These are phyloP conservation scores for Hirtodrosophila duncani DNA, from an alignment of 2,888 invertebrate genomes.

Conservation along the genomic window DNA sequence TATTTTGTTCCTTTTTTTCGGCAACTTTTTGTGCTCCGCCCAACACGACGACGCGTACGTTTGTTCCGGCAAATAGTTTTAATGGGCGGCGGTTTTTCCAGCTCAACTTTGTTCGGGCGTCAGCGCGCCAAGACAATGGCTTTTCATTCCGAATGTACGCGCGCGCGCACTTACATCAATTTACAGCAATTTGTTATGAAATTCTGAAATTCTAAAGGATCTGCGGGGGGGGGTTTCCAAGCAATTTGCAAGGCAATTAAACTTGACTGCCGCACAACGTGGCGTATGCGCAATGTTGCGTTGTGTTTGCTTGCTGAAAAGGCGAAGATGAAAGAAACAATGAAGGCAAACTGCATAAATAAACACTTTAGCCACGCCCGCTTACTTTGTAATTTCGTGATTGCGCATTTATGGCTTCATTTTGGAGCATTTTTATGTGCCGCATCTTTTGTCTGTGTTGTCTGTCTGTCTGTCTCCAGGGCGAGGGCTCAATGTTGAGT, in stretches of 20 bases:
- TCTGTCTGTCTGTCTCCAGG: background rate
- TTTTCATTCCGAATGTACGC: background rate
- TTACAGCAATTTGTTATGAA: conserved; percentile 63
- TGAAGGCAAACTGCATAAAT: conserved; percentile 60
- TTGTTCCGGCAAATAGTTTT: conserved; percentile 66
- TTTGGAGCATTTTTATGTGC: conserved; percentile 64
- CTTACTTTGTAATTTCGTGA: conserved; percentile 64
- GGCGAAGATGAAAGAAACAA: conserved; percentile 7
- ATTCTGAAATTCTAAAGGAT: conserved; percentile 48
- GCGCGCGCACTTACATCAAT: conserved; percentile 26
- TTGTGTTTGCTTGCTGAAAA: conserved; percentile 32
- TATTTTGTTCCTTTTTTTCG: background rate
- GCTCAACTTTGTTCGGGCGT: conserved; percentile 39
- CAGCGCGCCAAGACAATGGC: conserved; percentile 36
- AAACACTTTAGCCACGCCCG: conserved; percentile 48
- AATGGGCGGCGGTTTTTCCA: conserved; percentile 59
- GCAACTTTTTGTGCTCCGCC: background rate
- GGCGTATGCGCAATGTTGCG: conserved; percentile 46
- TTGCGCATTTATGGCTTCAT: conserved; percentile 74
- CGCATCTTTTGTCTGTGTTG: background rate
- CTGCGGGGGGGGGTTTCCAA: conserved; percentile 26
- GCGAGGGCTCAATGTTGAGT: too few species aligned
- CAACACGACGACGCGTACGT: conserved; percentile 20
- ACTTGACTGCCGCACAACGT: conserved; percentile 49
- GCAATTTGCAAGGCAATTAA: conserved; percentile 70